A percentile compares a stretch with the other conserved stretches of the same genome.
Evolutionary conservation across 2,113 vertebrate species (phyloP).

Genomic region (Sardina pilchardus): DNA sequence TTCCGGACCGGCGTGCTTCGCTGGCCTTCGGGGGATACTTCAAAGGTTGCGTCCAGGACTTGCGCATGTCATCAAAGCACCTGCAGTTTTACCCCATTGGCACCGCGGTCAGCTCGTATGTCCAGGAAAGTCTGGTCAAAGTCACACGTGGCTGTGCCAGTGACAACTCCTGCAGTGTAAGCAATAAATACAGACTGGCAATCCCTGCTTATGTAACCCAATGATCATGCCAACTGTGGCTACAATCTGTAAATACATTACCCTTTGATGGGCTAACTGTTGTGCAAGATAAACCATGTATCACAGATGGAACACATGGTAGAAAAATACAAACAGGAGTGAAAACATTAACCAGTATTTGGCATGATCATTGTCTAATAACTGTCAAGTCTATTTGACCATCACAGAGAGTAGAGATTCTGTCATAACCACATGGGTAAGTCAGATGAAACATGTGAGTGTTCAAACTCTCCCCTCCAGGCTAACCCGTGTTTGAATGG

Average conservation of each 20-base stretch:
- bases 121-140: constrained; percentile 64
- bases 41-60: constrained; percentile 90
- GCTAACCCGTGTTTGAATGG: constrained; percentile 82
- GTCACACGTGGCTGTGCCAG: constrained; percentile 78
- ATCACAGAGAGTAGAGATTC: not conserved
- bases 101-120: constrained; percentile 48
- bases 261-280: not conserved
- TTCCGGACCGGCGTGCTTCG: constrained; percentile 73
- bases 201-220: constrained; percentile 6
- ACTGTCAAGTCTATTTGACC: not conserved
- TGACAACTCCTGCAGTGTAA: constrained; percentile 83
- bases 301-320: not conserved
- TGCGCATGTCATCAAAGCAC: constrained; percentile 75
- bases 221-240: not conserved
- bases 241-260: not conserved
- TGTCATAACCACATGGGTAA: not conserved
- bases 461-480: constrained; percentile 57
- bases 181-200: constrained; percentile 26
- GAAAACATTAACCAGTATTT: not conserved
- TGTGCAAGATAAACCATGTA: not conserved
- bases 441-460: not conserved
- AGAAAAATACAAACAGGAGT: too few species aligned
- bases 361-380: not conserved
- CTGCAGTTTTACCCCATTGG: constrained; percentile 83
- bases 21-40: constrained; percentile 78